Evolutionary conservation across 2,113 vertebrate genomes (phyloP).

Genomic region (Eurypyga helias): DNA sequence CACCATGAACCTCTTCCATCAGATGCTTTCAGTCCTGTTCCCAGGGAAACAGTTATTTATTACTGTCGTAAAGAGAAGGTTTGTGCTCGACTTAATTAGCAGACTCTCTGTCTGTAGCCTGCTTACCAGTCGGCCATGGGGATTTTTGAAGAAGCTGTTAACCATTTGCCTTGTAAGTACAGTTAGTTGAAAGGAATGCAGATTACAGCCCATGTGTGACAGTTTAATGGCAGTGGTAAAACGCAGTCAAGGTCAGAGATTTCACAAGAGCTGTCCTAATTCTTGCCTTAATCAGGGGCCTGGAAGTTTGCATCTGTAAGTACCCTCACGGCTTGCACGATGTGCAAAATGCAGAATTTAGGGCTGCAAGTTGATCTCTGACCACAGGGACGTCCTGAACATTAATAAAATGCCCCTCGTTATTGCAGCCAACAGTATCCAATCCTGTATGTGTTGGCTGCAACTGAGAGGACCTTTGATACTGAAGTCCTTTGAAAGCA

Average conservation of each 20-base stretch:
- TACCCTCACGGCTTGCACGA: not conserved
- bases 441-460: not conserved
- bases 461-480: not conserved
- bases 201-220: not conserved
- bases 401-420: not conserved
- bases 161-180: not conserved
- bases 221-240: not conserved
- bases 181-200: not conserved
- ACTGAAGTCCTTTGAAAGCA: not conserved
- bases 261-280: not conserved
- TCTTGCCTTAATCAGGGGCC: not conserved
- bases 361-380: not conserved
- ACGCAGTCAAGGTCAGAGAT: not conserved
- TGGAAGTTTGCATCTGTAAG: not conserved
- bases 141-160: not conserved
- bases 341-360: not conserved
- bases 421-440: not conserved
- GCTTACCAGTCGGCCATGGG: rapidly evolving
- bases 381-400: not conserved
- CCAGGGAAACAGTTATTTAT: not conserved
- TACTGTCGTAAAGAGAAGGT: not conserved
- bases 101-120: not conserved
- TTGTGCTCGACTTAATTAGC: not conserved
- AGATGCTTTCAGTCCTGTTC: not conserved
- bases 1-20: not conserved